Percentiles rank a stretch among this genome's conserved stretches.
These are phyloP conservation scores for Brachionichthys hirsutus DNA, from an alignment of 2,113 vertebrate species.

Conservation along the genomic window DNA sequence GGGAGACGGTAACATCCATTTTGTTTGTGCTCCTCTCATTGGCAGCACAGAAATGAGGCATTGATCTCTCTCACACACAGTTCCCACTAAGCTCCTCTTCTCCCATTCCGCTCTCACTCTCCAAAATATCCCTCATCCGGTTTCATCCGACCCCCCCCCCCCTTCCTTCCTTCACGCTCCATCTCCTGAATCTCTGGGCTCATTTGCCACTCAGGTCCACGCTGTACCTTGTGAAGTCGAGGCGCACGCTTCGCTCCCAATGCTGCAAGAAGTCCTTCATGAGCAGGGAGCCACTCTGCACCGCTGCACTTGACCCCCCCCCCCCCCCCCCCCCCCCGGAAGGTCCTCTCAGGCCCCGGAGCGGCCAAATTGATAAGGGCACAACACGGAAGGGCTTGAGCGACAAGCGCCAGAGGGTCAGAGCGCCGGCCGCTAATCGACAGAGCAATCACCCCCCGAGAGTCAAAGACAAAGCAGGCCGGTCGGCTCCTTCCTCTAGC, in stretches of 20 bases:
- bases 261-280: conserved; percentile 45
- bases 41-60: conserved; percentile 43
- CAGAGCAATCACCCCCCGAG: too few relatives aligned
- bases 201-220: conserved; percentile 44
- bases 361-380: too few relatives aligned
- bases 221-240: not conserved
- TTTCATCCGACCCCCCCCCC: not conserved
- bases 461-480: too few relatives aligned
- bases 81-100: conserved; percentile 8
- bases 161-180: conserved; percentile 13
- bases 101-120: conserved; percentile 5
- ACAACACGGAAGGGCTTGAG: too few relatives aligned
- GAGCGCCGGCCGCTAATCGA: too few relatives aligned
- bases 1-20: conserved; percentile 37
- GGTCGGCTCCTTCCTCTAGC: too few relatives aligned
- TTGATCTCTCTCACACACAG: conserved; percentile 44
- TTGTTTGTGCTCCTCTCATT: conserved; percentile 35
- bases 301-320: too few relatives aligned
- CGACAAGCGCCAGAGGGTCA: too few relatives aligned
- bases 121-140: conserved; percentile 42
- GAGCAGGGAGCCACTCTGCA: conserved; percentile 28
- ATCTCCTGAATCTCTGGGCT: conserved; percentile 35
- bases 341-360: too few relatives aligned
- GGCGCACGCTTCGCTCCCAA: not conserved
- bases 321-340: too few relatives aligned